Base-by-base conservation (phyloP, 2,888 invertebrate species). In the Rhabditoides inermis region DNA sequence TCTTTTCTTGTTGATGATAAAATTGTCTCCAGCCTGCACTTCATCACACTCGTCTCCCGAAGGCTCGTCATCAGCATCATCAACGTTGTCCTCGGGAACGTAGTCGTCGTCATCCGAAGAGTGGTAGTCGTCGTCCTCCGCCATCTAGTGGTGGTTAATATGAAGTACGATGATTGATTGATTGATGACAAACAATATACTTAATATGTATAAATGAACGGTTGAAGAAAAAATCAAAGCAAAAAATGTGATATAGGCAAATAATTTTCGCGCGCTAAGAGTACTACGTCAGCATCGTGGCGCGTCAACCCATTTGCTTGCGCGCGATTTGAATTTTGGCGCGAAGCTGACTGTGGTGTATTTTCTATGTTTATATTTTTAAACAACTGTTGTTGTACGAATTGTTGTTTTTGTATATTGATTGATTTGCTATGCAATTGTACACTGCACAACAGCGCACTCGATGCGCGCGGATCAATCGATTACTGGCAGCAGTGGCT, bases 81-180 rank as follows among this genome's bases (percentile, higher is more conserved):
- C 56, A 4, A 42, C 55, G 5, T 25, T 47, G 23, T 42, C 40
- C 15, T 58, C 58, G 18, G 58, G 58, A 26, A 56, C 50, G 44
- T 58, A 58, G 39, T 58, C 58, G 36, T 58, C 58, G 44, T 58
- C 58, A 30, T 58, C 58, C 15, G 58, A 58, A 18, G 58, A 58
- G 26, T 46, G 48, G 40, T 58, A 58, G 15, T 56, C 56, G 40
- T 53, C 56, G 12, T 55, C 55, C n/a, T 52, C 47, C n/a, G n/a
- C n/a, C n/a, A n/a, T n/a, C n/a, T n/a, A n/a, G n/a, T n/a, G n/a
- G n/a, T n/a, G n/a, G n/a, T n/a, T n/a, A n/a, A 41, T n/a, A 4
- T 12, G 22, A 3, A 4, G 15, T 18, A 23, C 15, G 12, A 39
- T 5, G 37, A 2, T 7, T 37, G 7, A 3, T 18, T n/a, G 7